Evolutionary conservation across 2,888 invertebrate species (phyloP).

Genomic region (Gymnosoma rotundatum): DNA sequence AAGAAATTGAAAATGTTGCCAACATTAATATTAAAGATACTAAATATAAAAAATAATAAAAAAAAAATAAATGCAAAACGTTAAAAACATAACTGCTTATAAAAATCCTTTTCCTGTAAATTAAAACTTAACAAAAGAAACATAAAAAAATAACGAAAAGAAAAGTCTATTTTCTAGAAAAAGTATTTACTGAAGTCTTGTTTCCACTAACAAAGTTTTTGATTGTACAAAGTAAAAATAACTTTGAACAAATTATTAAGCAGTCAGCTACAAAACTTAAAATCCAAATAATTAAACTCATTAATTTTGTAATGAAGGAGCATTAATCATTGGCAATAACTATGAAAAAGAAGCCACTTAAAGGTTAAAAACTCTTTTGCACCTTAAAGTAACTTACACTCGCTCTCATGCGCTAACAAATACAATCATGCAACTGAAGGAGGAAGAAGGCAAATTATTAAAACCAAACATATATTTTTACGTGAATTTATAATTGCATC

Average conservation of each 20-base stretch:
- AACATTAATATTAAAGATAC: too few relatives aligned
- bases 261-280: slow-evolving; percentile 31
- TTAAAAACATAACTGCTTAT: too few relatives aligned
- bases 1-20: too few relatives aligned
- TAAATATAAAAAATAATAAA: background rate
- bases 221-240: background rate
- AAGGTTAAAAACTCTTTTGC: background rate
- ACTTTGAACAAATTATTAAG: slow-evolving; percentile 37
- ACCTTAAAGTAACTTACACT: background rate
- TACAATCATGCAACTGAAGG: background rate
- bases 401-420: background rate
- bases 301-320: slow-evolving; percentile 60
- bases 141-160: too few relatives aligned
- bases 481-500: background rate
- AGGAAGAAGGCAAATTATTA: slow-evolving; percentile 35
- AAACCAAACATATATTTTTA: slow-evolving; percentile 9
- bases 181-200: too few relatives aligned
- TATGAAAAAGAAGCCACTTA: slow-evolving; percentile 14
- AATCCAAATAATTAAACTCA: slow-evolving; percentile 65
- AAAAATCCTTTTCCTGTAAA: too few relatives aligned
- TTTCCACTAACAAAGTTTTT: background rate
- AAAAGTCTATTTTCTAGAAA: too few relatives aligned
- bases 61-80: too few relatives aligned
- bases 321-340: slow-evolving; percentile 63
- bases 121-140: too few relatives aligned